phyloP scores from a whole-genome alignment of 1,140 invertebrate genomes.

The Lasioglossum albipes region DNA sequence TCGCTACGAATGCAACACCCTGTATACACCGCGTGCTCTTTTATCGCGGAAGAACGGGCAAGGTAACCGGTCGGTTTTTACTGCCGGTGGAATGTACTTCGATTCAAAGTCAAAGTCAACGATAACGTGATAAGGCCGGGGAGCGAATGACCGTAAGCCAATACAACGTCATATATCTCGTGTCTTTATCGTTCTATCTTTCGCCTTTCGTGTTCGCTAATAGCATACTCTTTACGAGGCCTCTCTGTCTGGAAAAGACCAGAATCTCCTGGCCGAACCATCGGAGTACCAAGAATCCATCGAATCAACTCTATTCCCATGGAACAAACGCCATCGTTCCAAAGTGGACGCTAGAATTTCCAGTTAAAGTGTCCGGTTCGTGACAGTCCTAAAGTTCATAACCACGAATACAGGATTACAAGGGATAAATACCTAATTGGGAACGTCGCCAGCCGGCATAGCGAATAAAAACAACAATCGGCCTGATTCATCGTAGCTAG shows the following conservation, averaged over 20 bases:
- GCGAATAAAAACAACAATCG: too few species aligned
- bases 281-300: too few species aligned
- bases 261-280: too few species aligned
- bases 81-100: slow-evolving; percentile 10
- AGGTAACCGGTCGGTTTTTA: slow-evolving; percentile 40
- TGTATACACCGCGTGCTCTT: background rate
- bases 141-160: slow-evolving; percentile 30
- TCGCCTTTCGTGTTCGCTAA: slow-evolving; percentile 3
- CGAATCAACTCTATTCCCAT: too few species aligned
- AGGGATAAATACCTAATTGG: too few species aligned
- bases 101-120: slow-evolving; percentile 54
- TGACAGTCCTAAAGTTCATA: too few species aligned
- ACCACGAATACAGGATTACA: too few species aligned
- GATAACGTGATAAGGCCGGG: slow-evolving; percentile 42
- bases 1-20: background rate
- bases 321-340: too few species aligned
- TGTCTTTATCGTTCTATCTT: background rate
- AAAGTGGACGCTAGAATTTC: too few species aligned
- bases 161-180: slow-evolving; percentile 21
- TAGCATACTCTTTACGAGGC: slow-evolving; percentile 11
- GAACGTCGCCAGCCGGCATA: too few species aligned
- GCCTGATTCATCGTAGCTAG: slow-evolving; percentile 17
- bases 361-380: too few species aligned
- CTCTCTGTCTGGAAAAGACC: too few species aligned
- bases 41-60: slow-evolving; percentile 4